Percentiles rank a stretch among this genome's conserved stretches.
Conservation (phyloP, 2,113 vertebrate species). For the Ceuthmochares aereus region DNA sequence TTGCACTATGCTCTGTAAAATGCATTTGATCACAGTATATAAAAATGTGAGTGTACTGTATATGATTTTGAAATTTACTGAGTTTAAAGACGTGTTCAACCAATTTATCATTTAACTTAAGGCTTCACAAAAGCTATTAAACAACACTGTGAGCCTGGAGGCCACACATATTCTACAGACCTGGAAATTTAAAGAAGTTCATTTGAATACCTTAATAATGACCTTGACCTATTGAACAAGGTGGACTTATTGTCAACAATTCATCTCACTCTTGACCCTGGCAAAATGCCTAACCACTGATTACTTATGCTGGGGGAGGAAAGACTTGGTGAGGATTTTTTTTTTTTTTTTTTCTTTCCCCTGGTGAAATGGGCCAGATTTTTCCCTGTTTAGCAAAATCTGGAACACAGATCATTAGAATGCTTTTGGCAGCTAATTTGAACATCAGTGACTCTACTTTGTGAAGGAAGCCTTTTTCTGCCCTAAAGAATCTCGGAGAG, state of each 20-base stretch:
- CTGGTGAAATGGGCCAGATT: slow-evolving; percentile 74
- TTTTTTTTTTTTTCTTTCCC: slow-evolving; percentile 31
- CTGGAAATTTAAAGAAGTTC: slow-evolving; percentile 57
- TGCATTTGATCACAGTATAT: background rate
- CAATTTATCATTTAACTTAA: slow-evolving; percentile 57
- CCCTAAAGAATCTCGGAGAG: slow-evolving; percentile 82
- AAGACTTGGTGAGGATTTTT: background rate
- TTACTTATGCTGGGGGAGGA: slow-evolving; percentile 12
- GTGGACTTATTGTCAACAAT: slow-evolving; percentile 50
- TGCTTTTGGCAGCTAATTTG: slow-evolving; percentile 85
- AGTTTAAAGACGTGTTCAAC: slow-evolving; percentile 49
- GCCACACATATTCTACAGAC: slow-evolving; percentile 45
- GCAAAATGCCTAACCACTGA: slow-evolving; percentile 5
- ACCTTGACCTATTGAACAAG: slow-evolving; percentile 46
- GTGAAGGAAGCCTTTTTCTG: slow-evolving; percentile 79
- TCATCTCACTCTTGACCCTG: slow-evolving; percentile 68
- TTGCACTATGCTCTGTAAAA: background rate
- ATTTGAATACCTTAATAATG: slow-evolving; percentile 65
- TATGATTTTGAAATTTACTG: background rate
- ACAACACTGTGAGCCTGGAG: slow-evolving; percentile 50
- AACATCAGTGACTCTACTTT: slow-evolving; percentile 82
- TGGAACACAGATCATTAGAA: slow-evolving; percentile 80
- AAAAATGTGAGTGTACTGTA: background rate
- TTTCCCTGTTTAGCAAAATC: slow-evolving; percentile 79
- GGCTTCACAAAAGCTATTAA: slow-evolving; percentile 59